phyloP scores from a whole-genome alignment of 2,888 invertebrate species.

The Synergus gifuensis region DNA sequence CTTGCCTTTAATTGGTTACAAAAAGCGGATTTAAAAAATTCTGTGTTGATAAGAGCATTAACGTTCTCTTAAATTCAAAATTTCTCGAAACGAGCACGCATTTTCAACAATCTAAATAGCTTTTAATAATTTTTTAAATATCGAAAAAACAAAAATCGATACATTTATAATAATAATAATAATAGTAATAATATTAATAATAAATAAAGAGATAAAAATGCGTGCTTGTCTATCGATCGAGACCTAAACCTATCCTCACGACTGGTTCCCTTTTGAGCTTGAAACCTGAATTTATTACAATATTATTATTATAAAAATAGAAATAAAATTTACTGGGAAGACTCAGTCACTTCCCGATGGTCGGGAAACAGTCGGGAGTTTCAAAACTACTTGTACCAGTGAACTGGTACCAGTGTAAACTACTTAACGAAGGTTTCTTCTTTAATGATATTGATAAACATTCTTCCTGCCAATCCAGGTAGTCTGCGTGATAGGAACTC shows the following conservation, averaged over 20 bases:
- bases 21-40: not conserved
- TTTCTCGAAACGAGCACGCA: slow-evolving; percentile 28
- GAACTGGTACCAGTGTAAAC: slow-evolving; percentile 31
- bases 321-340: not conserved
- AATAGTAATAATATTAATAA: not conserved
- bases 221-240: slow-evolving; percentile 20
- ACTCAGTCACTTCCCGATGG: not conserved
- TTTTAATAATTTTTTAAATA: too few species aligned
- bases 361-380: slow-evolving; percentile 33
- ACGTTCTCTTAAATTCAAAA: not conserved
- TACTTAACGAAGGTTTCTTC: slow-evolving; percentile 14
- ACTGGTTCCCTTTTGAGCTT: slow-evolving; percentile 28
- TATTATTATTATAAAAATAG: not conserved
- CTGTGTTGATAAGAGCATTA: not conserved
- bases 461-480: slow-evolving; percentile 11
- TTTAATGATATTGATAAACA: slow-evolving; percentile 14
- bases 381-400: too few species aligned
- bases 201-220: slow-evolving; percentile 14
- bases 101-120: not conserved
- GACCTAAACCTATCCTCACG: slow-evolving; percentile 23
- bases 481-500: slow-evolving; percentile 27
- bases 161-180: not conserved
- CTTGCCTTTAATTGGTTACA: not conserved
- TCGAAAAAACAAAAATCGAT: too few species aligned
- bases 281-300: not conserved